Base-by-base conservation (phyloP, 1,140 invertebrate genomes). In the Cotesia glomerata region DNA sequence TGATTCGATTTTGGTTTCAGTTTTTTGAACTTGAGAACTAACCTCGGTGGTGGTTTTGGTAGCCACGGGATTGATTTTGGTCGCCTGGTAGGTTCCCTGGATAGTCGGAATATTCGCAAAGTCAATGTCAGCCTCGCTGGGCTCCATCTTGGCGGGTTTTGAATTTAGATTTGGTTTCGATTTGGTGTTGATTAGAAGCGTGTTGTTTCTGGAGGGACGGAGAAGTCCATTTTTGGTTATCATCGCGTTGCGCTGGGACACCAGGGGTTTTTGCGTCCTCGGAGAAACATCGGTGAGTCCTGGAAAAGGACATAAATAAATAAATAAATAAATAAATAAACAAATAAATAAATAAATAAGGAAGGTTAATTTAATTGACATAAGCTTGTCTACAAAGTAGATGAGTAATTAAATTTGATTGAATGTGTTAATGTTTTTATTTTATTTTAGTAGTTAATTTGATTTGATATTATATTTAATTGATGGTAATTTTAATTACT, bases 21-120 rank as follows among this genome's bases (percentile, higher is more conserved):
- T 82, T 36, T 82, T 83, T 36, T 77, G 77, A 56, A 76, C 65
- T 26, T 74, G 26, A 26, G 26, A 26, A 26, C 26, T 26, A 63
- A 58, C 74, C 35, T 80, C 81, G 4, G 78, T 65, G 77, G 85
- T 84, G 4, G 84, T 73, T 74, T 84, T 87, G 0, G 85, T 87
- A 61, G 61, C 74, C 35, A 80, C 81, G 4, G 78, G 64, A 77
- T 86, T 84, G 4, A 84, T 73, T 74, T 84, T 87, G 0, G 85
- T 87, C 2, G 81, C 88, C 69, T 80, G 87, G 63, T 87, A 88
- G 1, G 80, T 85, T n/a, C 87, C 85, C 74, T 85, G 84, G 72
- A 86, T 85, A 8, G 82, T 85, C 5, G 85, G 85, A 52, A 85
- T 83, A 16, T 85, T 85, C n/a, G 72, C 81, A 35, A 86, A 83